These are phyloP conservation scores for Cariama cristata DNA, from an alignment of 2,113 vertebrate genomes.

Conservation along the genomic window DNA sequence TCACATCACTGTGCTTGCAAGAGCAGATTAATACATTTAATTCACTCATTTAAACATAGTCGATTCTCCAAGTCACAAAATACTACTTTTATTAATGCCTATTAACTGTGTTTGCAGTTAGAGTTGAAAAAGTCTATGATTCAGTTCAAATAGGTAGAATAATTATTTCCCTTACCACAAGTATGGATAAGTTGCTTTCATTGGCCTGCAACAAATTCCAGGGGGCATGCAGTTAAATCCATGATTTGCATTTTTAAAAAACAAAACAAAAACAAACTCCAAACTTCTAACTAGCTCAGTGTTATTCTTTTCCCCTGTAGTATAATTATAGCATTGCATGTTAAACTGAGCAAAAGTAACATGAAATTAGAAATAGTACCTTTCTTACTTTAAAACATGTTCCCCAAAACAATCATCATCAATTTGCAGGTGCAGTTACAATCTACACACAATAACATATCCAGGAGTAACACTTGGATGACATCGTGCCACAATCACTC, in stretches of 20 bases:
- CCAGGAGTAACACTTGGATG: background rate
- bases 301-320: background rate
- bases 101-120: background rate
- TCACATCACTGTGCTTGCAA: background rate
- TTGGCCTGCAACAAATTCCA: background rate
- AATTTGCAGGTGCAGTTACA: background rate
- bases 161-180: background rate
- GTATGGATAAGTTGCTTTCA: background rate
- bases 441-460: rapidly evolving
- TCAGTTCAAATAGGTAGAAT: background rate
- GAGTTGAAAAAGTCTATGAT: background rate
- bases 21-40: background rate
- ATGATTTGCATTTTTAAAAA: background rate
- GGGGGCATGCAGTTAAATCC: background rate
- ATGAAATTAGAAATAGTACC: background rate
- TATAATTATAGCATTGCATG: background rate
- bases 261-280: background rate
- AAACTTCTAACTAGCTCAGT: background rate
- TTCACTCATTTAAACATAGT: background rate
- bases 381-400: background rate
- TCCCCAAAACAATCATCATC: background rate
- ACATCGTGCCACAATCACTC: background rate
- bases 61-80: background rate
- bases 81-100: background rate
- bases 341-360: background rate